These are phyloP conservation scores for Drosophila affinis DNA, from an alignment of 2,888 invertebrate genomes.

Conservation along the genomic window DNA sequence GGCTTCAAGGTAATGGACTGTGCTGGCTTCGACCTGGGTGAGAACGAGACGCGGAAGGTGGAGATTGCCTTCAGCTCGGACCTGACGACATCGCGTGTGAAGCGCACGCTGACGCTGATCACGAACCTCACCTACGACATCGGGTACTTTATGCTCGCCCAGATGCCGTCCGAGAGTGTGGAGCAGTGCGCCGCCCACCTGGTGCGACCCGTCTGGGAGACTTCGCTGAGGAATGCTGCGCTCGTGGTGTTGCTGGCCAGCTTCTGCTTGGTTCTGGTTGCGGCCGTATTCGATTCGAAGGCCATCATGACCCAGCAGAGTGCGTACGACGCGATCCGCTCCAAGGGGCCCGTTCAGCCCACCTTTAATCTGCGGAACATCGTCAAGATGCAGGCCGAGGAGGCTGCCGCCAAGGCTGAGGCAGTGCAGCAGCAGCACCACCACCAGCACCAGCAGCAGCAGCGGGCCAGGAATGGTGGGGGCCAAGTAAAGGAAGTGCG, in stretches of 20 bases:
- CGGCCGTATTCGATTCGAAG: slow-evolving; percentile 89
- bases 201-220: slow-evolving; percentile 91
- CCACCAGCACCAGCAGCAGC: slow-evolving; percentile 12
- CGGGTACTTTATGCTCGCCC: slow-evolving; percentile 89
- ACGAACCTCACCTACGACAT: slow-evolving; percentile 87
- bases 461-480: slow-evolving; percentile 45
- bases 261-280: slow-evolving; percentile 87
- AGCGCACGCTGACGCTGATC: slow-evolving; percentile 86
- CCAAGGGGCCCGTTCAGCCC: slow-evolving; percentile 85
- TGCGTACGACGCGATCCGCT: slow-evolving; percentile 84
- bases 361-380: slow-evolving; percentile 86
- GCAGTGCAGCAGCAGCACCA: slow-evolving; percentile 28
- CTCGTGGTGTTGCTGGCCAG: slow-evolving; percentile 86
- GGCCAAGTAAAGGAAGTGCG: slow-evolving; percentile 58
- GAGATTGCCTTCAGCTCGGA: slow-evolving; percentile 95
- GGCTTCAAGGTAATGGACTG: slow-evolving; percentile 92
- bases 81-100: slow-evolving; percentile 91
- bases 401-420: slow-evolving; percentile 45
- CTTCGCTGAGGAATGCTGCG: slow-evolving; percentile 87
- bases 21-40: slow-evolving; percentile 87
- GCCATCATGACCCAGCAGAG: slow-evolving; percentile 86
- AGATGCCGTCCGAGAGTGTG: slow-evolving; percentile 86
- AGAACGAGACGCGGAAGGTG: slow-evolving; percentile 90
- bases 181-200: slow-evolving; percentile 88
- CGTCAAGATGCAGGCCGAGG: slow-evolving; percentile 66